Conservation (phyloP, 2,113 vertebrate genomes). For the Pomatostomus ruficeps region DNA sequence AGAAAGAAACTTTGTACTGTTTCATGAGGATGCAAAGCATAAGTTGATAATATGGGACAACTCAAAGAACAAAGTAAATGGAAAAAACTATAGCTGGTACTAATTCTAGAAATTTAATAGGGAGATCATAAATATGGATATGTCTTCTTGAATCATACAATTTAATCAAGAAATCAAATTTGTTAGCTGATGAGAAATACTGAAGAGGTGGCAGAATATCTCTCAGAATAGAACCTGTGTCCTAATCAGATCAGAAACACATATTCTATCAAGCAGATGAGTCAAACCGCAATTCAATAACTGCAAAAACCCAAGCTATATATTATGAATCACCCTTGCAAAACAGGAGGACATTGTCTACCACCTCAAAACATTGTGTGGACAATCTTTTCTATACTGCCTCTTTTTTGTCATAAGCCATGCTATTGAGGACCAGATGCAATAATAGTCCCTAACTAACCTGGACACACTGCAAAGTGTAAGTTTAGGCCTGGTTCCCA, state of each 20-base stretch:
- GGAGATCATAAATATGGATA: constrained; percentile 29
- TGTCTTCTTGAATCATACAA: not conserved
- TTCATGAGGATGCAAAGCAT: not conserved
- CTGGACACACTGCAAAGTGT: not conserved
- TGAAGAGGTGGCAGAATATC: not conserved
- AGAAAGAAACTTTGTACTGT: not conserved
- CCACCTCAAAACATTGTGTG: not conserved
- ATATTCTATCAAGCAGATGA: not conserved
- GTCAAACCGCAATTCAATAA: not conserved
- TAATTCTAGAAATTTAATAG: not conserved
- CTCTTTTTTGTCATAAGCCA: not conserved
- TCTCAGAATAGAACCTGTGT: not conserved
- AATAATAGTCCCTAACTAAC: not conserved
- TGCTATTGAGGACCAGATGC: not conserved
- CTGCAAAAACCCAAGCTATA: not conserved
- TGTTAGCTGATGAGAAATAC: constrained; percentile 7
- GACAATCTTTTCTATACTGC: not conserved
- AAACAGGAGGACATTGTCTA: not conserved
- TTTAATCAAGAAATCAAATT: not conserved
- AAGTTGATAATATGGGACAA: not conserved
- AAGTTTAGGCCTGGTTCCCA: not conserved
- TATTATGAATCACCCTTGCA: not conserved
- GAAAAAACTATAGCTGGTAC: not conserved
- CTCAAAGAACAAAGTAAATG: not conserved
- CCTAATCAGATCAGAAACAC: constrained; percentile 1